Base-by-base conservation (phyloP, 2,888 invertebrate genomes). In the Amorpha juglandis region DNA sequence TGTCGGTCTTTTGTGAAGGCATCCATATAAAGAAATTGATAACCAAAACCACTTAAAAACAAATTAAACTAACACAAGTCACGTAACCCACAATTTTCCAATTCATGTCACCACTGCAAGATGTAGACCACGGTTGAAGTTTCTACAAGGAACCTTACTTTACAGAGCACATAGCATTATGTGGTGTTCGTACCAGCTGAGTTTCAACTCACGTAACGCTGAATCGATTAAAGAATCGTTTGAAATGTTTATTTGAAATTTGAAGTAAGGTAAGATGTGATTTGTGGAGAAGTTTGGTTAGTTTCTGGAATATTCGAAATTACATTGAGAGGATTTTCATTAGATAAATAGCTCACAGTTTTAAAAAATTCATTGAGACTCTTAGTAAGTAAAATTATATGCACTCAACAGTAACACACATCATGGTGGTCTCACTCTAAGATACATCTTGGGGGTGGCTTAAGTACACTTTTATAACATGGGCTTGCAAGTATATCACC, bases 151-250 rank as follows among this genome's bases (percentile, higher is more conserved):
- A 58, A 58, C 42, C 58, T 58, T 42, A 58, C 58, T 58, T 42
- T 42, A 11, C 19, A n/a, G 16, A 16, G 38, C 19, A 58, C 38
- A 58, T 58, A 42, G 19, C 58, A 42, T 55, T 35, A 38, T 19
- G 42, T 42, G 19, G 27, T 35, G 11, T 42, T 58, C 38, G 58
- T 12, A 38, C 38, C 38, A 38, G 38, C 58, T 38, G 42, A 12
- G 42, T 58, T 21, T 19, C 58, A 42, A 19, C 12, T 58, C 58
- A 58, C 58, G 58, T 58, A 58, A 58, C n/a, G 38, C 42, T 38
- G 58, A 58, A 58, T 58, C 58, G 19, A 58, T 58, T 58, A 42
- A 58, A 58, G 58, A 58, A 42, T 12, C 58, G 38, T 58, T 58
- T 42, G 58, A 42, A 42, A 58, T 58, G 58, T 58, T 53, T 53